Conservation (phyloP, 1,140 invertebrate species). For the Orchesella cincta region DNA sequence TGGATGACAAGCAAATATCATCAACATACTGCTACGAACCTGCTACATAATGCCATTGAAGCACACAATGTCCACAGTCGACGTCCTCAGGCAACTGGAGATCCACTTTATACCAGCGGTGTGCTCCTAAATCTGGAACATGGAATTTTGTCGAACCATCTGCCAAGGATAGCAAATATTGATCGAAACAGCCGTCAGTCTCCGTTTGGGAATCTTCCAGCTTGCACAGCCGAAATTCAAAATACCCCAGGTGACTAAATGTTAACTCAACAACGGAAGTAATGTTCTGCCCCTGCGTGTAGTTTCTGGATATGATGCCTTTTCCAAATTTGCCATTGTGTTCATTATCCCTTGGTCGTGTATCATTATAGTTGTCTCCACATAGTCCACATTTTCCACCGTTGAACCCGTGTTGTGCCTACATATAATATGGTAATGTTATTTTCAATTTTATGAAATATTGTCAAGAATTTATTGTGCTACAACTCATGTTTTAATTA, state of each 20-base stretch:
- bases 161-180: slow-evolving; percentile 57
- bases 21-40: slow-evolving; percentile 53
- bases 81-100: slow-evolving; percentile 58
- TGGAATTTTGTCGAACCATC: slow-evolving; percentile 55
- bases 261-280: slow-evolving; percentile 58
- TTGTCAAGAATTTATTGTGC: too few relatives aligned
- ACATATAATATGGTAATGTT: slow-evolving; percentile 39
- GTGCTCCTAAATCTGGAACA: slow-evolving; percentile 50
- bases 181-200: slow-evolving; percentile 65
- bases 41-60: slow-evolving; percentile 69
- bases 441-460: slow-evolving; percentile 35
- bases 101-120: slow-evolving; percentile 54
- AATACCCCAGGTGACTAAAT: slow-evolving; percentile 62
- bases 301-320: slow-evolving; percentile 54
- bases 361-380: slow-evolving; percentile 55
- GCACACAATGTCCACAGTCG: slow-evolving; percentile 66
- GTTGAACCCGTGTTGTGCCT: slow-evolving; percentile 52
- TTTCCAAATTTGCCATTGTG: slow-evolving; percentile 56
- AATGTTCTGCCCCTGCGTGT: slow-evolving; percentile 51
- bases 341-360: slow-evolving; percentile 55
- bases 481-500: slow-evolving; percentile 37
- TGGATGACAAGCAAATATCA: too few relatives aligned
- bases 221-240: slow-evolving; percentile 63
- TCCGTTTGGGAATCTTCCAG: slow-evolving; percentile 58
- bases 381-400: slow-evolving; percentile 59